Evolutionary conservation across 1,140 invertebrate species (phyloP).

Genomic region (Mizuhopecten yessoensis): DNA sequence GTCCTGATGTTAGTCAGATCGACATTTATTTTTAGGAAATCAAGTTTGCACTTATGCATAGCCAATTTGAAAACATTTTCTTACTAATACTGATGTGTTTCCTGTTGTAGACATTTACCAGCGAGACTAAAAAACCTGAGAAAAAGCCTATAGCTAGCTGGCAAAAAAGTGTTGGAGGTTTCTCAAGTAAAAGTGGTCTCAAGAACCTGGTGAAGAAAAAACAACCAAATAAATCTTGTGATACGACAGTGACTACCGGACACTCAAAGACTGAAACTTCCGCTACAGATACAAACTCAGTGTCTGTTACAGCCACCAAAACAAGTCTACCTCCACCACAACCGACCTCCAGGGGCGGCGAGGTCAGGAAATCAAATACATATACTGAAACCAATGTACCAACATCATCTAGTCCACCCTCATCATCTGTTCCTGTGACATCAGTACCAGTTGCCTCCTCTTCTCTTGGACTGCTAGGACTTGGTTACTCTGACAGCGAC

Average conservation of each 20-base stretch:
- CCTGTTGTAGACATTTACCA: slow-evolving; percentile 13
- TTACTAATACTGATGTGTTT: no score
- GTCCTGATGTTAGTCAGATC: no score
- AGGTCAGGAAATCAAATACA: no score
- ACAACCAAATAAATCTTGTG: slow-evolving; percentile 10
- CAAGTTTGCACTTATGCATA: no score
- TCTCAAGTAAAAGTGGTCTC: slow-evolving; percentile 45
- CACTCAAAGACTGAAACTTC: neutral
- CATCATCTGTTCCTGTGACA: neutral
- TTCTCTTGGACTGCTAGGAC: neutral
- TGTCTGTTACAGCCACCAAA: neutral
- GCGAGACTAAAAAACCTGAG: neutral
- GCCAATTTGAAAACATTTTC: neutral
- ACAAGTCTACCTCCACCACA: neutral
- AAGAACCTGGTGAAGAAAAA: slow-evolving; percentile 55
- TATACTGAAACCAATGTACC: neutral
- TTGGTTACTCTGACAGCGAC: neutral
- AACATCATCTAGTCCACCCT: neutral
- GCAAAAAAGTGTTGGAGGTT: slow-evolving; percentile 57
- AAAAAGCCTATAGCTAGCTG: slow-evolving; percentile 48
- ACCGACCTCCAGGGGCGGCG: neutral
- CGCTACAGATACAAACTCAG: neutral
- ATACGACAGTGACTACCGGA: neutral
- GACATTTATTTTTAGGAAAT: no score
- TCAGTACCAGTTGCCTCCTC: neutral